Evolutionary conservation across 2,113 vertebrate species (phyloP).

Genomic region (Equus przewalskii): DNA sequence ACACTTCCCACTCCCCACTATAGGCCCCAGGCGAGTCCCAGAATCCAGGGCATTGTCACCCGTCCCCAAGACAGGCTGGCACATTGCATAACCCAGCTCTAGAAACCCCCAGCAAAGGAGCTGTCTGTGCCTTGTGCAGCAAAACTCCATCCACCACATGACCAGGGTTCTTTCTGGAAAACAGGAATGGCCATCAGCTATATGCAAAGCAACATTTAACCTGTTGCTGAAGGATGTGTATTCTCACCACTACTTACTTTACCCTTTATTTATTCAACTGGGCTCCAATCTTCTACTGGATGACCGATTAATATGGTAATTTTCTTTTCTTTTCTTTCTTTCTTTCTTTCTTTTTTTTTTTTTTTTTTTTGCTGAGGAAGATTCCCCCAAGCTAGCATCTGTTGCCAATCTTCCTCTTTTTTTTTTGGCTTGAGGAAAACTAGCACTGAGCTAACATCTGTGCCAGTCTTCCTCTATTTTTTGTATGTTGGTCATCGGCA

Average conservation of each 20-base stretch:
- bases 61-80: neutral
- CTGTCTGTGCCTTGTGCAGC: neutral
- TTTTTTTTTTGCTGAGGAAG: no score
- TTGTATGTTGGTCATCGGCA: no score
- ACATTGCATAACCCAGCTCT: neutral
- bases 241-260: neutral
- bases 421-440: no score
- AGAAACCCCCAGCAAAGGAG: neutral
- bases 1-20: neutral
- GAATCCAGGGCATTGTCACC: neutral
- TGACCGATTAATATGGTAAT: neutral
- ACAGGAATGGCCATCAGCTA: neutral
- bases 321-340: no score
- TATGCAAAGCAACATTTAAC: neutral
- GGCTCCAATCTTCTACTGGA: neutral
- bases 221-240: neutral
- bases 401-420: no score
- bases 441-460: no score
- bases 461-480: no score
- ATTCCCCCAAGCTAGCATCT: no score
- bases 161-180: neutral
- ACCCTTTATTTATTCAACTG: neutral
- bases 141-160: neutral
- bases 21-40: neutral
- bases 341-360: no score